Evolutionary conservation across 2,888 invertebrate genomes (phyloP).

Genomic region (Formica aserva): DNA sequence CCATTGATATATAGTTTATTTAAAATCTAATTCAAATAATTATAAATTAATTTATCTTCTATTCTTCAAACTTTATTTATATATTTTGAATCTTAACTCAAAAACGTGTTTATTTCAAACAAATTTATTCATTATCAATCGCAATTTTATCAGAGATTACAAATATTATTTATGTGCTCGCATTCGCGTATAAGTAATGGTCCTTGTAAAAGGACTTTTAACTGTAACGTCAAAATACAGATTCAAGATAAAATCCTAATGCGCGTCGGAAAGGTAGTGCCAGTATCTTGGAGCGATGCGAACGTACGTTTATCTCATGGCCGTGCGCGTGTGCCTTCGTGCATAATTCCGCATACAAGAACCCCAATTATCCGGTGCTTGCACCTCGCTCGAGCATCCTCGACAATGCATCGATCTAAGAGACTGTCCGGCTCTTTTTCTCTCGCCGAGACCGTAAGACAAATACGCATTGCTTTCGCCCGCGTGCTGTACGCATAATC

Average conservation of each 20-base stretch:
- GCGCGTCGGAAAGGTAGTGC: constrained; percentile 15
- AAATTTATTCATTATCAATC: not conserved
- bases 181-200: not conserved
- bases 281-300: constrained; percentile 26
- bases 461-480: constrained; percentile 34
- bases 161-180: not conserved
- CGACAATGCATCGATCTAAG: constrained; percentile 31
- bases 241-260: constrained; percentile 31
- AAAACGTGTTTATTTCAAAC: not conserved
- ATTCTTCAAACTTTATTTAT: not conserved
- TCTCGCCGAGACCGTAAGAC: constrained; percentile 3
- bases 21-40: not conserved
- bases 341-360: constrained; percentile 52
- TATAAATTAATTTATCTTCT: not conserved
- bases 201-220: constrained; percentile 11
- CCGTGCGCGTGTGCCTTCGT: constrained; percentile 46
- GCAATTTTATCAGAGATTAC: not conserved
- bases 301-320: constrained; percentile 46
- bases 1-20: not conserved
- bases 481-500: constrained; percentile 35
- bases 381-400: constrained; percentile 6
- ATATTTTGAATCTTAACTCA: not conserved
- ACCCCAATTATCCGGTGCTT: constrained; percentile 51
- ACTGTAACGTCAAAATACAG: constrained; percentile 28
- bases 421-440: not conserved